Base-by-base conservation (phyloP, 2,113 vertebrate genomes). In the Alectura lathami region DNA sequence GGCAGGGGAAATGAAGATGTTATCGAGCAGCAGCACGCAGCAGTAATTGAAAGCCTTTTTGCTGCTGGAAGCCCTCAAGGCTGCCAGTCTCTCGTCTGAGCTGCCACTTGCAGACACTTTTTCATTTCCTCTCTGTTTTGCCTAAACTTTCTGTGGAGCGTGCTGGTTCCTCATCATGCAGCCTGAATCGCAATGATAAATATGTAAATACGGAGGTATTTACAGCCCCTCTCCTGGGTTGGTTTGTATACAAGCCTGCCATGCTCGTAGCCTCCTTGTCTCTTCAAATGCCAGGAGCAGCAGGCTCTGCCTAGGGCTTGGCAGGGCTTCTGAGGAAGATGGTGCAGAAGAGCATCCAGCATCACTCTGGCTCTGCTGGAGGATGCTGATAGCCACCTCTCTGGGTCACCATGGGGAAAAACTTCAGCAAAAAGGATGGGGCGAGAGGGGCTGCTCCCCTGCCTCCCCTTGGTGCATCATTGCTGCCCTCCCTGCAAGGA, bases 201-300 rank as follows among this genome's bases (percentile, higher is more conserved):
- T 60, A 79, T 30, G 30, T 57, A 87, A 96, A 87, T 89, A 78
- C 62, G 74, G 51, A 91, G 81, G 89, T 57, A 79, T 87, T 96
- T 81, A 59, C 16, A 36, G 51, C 32, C 64, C 56, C 32, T 84
- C 81, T 94, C 53, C 84, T 36, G 73, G 59, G 54, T 2, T 68
- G 77, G 21, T 78, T 47, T 21, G 17, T 63, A 18, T n/a, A 83
- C 14, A 79, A 91, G 78, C 27, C 38, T 82, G 42, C 34, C 2
- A 1, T 17, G 50, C 51, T 69, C 1, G 1, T 34, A 88, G 77
- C 64, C 91, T 27, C 21, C 22, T 88, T 45, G 22, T 48, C 43
- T 84, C 72, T 12, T 12, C 68, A 83, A 13, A 10, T 0, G 0
- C 63, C 56, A 56, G 11, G 68, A 92, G 60, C 9, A 6, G 45